A percentile compares a stretch with the other conserved stretches of the same genome.
phyloP scores from a whole-genome alignment of 1,140 invertebrate species.

The Drosophila littoralis region DNA sequence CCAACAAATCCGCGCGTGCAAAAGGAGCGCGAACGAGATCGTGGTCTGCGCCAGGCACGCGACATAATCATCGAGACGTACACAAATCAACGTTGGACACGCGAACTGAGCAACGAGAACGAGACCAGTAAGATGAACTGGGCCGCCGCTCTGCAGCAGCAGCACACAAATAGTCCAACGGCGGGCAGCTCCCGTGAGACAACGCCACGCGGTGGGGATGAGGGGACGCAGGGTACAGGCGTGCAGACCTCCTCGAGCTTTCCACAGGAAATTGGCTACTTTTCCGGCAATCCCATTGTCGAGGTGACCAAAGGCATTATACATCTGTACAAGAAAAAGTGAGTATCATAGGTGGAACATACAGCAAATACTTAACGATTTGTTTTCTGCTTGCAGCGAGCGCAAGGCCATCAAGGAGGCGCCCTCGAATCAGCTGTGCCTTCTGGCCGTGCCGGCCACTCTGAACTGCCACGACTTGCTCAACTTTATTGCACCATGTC shows the following conservation, averaged over 20 bases:
- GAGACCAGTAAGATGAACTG: slow-evolving; percentile 67
- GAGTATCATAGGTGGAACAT: slow-evolving; percentile 61
- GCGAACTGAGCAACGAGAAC: slow-evolving; percentile 43
- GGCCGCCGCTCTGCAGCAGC: slow-evolving; percentile 74
- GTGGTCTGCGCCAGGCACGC: slow-evolving; percentile 86
- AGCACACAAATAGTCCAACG: slow-evolving; percentile 68
- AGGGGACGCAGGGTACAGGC: slow-evolving; percentile 38
- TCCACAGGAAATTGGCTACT: slow-evolving; percentile 91
- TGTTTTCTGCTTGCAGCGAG: slow-evolving; percentile 85
- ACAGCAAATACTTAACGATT: background rate
- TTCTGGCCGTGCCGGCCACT: slow-evolving; percentile 96
- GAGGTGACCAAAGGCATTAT: slow-evolving; percentile 98
- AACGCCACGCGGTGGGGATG: slow-evolving; percentile 83
- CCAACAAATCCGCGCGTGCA: slow-evolving; percentile 78
- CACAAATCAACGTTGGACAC: slow-evolving; percentile 85
- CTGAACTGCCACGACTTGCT: slow-evolving; percentile 97
- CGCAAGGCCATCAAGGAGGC: slow-evolving; percentile 88
- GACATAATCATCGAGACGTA: slow-evolving; percentile 89
- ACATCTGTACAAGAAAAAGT: slow-evolving; percentile 98
- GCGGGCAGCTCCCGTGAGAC: slow-evolving; percentile 83
- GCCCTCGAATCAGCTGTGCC: slow-evolving; percentile 92
- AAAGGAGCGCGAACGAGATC: slow-evolving; percentile 84
- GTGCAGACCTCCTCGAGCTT: slow-evolving; percentile 69
- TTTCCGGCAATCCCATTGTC: slow-evolving; percentile 97
- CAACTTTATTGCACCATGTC: slow-evolving; percentile 97